Base-by-base conservation (phyloP, 2,888 invertebrate genomes). In the Octonoba sinensis region DNA sequence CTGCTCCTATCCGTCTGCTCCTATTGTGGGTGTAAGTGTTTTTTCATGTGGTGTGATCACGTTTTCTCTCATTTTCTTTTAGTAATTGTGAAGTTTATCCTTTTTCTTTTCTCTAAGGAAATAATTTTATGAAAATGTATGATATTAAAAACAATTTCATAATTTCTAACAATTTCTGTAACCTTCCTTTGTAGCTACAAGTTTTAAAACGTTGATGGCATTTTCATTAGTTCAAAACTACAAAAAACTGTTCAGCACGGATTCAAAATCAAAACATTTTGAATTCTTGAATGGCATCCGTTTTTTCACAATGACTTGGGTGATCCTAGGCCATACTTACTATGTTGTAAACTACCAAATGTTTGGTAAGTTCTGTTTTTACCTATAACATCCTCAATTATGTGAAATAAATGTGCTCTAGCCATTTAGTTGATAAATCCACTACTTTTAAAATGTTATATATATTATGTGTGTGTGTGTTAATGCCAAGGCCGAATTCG, bases 261-360 rank as follows among this genome's bases (percentile, higher is more conserved):
- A 51, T 18, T 36, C 8, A 3, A 36, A 18, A 3, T 54, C 64
- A 2, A 51, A 65, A 15, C 54, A 6, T 11, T 46, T 74, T 4
- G 44, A 15, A 0, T 65, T 51, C 18, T 15, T 74, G 11, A 22
- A 74, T 46, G 74, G 74, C 27, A 74, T 74, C 13, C 64, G 74
- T 24, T 64, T 74, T 12, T 20, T 74, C 15, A 44, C 49, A 13
- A 74, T 74, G 74, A n/a, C 57, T 1, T 74, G 74, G 74, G 46
- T 74, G 16, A 36, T 74, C 22, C 54, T 74, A 0, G 65, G 74
- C 8, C 74, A 74, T 36, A 74, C 74, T 57, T 64, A 74, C 18
- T 49, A 27, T 12, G 16, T 46, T 8, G 1, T 65, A 13, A 66
- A 65, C 18, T 65, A n/a, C n/a, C 65, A 74, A 46, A 15, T 51